These are phyloP conservation scores for Ephialtes manifestator DNA, from an alignment of 2,888 invertebrate genomes.

Conservation along the genomic window DNA sequence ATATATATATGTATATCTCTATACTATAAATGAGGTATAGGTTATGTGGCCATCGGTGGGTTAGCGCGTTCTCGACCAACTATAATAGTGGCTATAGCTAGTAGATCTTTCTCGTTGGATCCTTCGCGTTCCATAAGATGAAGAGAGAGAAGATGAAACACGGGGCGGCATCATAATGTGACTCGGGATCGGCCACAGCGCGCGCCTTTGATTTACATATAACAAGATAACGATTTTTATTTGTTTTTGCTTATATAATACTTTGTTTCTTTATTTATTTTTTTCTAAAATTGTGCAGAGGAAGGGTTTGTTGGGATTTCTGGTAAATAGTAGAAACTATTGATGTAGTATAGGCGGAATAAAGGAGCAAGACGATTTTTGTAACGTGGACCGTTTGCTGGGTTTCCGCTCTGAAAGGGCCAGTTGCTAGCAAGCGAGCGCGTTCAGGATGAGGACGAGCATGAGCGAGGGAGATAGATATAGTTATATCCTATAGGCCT, in stretches of 20 bases:
- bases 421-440: constrained; percentile 69
- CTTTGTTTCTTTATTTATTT: constrained; percentile 78
- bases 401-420: constrained; percentile 71
- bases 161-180: constrained; percentile 76
- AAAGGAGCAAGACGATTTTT: background rate
- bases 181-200: constrained; percentile 59
- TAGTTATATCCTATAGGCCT: constrained; percentile 79
- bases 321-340: background rate
- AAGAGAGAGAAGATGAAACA: constrained; percentile 60
- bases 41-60: constrained; percentile 9
- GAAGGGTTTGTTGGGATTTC: background rate
- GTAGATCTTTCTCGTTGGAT: constrained; percentile 25
- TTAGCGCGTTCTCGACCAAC: constrained; percentile 7
- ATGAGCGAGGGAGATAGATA: constrained; percentile 66
- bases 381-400: constrained; percentile 14
- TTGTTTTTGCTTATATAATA: constrained; percentile 81
- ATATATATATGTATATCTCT: background rate
- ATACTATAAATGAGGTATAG: constrained; percentile 16
- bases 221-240: constrained; percentile 82
- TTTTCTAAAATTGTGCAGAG: constrained; percentile 78
- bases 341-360: background rate
- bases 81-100: background rate
- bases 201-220: constrained; percentile 82
- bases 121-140: constrained; percentile 58
- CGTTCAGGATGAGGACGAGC: constrained; percentile 68